Conservation (phyloP, 2,113 vertebrate species). For the Trematomus loennbergii region DNA sequence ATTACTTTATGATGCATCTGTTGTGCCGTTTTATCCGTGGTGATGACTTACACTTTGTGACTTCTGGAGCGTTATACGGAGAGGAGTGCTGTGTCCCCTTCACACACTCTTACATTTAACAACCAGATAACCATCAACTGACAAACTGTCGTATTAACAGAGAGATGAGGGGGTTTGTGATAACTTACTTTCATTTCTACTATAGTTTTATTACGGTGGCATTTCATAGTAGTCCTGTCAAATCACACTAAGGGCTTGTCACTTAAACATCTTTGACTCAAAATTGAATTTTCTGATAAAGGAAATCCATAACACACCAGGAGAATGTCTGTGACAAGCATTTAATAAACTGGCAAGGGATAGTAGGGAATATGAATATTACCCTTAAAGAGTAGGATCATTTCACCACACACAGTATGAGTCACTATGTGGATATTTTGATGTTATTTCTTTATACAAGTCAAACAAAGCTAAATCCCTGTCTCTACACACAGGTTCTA, state of each 20-base stretch:
- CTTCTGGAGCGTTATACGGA: not conserved
- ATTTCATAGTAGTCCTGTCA: conserved; percentile 28
- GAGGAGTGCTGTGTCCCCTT: not conserved
- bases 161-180: not conserved
- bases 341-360: conserved; percentile 21
- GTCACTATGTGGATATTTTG: conserved; percentile 46
- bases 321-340: conserved; percentile 20
- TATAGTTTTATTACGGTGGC: not conserved
- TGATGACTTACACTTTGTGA: conserved; percentile 16
- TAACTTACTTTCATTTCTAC: conserved; percentile 19
- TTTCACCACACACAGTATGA: conserved; percentile 22
- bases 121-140: conserved; percentile 39
- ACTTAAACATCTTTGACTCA: conserved; percentile 26
- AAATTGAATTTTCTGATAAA: conserved; percentile 17
- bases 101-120: conserved; percentile 44
- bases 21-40: not conserved
- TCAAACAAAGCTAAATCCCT: conserved; percentile 38
- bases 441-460: conserved; percentile 34
- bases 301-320: conserved; percentile 6
- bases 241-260: conserved; percentile 1
- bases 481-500: conserved; percentile 41
- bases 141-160: conserved; percentile 17
- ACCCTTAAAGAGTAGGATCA: conserved; percentile 14
- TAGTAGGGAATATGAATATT: not conserved
- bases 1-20: not conserved